Evolutionary conservation across 2,797 vertebrate genomes (phyloP).

Genomic region (Melopsittacus undulatus): DNA sequence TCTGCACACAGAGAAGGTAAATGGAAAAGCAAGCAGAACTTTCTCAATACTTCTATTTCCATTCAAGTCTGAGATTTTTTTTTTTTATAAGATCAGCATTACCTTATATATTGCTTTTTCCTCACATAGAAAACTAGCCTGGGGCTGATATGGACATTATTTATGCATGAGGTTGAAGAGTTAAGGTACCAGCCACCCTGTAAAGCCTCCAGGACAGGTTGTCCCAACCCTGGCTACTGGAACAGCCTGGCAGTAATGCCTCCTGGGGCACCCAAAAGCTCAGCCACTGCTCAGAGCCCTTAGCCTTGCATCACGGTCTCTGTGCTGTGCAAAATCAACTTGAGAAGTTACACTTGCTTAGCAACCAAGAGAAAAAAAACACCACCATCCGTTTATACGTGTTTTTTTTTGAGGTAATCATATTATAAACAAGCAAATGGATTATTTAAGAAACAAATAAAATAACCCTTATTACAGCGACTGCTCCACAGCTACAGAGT

Average conservation of each 20-base stretch:
- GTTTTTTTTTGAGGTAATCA: background rate
- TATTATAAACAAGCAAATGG: background rate
- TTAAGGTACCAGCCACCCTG: background rate
- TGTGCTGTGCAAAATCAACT: background rate
- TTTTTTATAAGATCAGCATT: background rate
- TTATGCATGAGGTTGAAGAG: background rate
- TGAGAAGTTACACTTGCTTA: background rate
- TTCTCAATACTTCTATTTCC: background rate
- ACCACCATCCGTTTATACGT: background rate
- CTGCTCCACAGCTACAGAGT: background rate
- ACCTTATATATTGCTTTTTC: background rate
- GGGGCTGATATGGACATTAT: background rate
- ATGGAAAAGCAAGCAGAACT: background rate
- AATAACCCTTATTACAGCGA: background rate
- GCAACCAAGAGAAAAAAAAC: background rate
- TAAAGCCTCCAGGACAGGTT: background rate
- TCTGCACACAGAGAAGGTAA: background rate
- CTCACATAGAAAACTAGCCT: background rate
- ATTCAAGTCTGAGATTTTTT: background rate
- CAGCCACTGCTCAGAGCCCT: background rate
- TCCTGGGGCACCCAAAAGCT: fast-evolving
- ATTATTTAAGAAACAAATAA: background rate
- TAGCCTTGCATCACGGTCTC: background rate
- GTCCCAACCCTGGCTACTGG: fast-evolving
- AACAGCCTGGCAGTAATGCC: background rate